Percentiles rank a stretch among this genome's conserved stretches.
Conservation (phyloP, 2,113 vertebrate species). For the Lycaon pictus region DNA sequence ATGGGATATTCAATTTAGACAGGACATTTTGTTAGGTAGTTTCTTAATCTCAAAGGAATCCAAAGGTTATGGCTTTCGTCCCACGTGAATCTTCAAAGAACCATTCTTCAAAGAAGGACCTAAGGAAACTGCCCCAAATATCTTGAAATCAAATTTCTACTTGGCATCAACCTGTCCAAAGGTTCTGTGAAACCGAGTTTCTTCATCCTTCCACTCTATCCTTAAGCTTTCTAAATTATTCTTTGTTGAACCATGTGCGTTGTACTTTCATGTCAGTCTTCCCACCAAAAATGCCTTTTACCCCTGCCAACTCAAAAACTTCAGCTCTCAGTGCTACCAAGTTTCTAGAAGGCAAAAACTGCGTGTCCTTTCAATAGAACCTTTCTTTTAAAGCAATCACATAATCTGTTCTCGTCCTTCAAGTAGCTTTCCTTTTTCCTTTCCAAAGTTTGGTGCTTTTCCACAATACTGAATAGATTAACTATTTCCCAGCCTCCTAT, state of each 20-base stretch:
- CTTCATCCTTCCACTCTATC: background rate
- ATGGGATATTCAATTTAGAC: background rate
- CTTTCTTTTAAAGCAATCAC: background rate
- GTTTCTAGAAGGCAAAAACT: background rate
- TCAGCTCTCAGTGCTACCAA: background rate
- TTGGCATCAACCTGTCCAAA: background rate
- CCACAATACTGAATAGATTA: background rate
- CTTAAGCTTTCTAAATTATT: background rate
- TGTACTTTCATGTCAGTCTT: background rate
- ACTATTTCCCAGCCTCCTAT: background rate
- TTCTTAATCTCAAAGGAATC: background rate
- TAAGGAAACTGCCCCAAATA: background rate
- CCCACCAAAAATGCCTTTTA: background rate
- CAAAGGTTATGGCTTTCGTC: background rate
- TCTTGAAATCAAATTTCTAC: background rate
- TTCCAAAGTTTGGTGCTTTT: background rate
- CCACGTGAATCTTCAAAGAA: background rate
- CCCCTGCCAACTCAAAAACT: background rate
- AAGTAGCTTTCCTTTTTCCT: background rate
- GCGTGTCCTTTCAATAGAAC: background rate
- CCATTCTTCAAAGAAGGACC: background rate
- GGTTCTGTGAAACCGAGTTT: background rate
- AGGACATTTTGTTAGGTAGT: background rate
- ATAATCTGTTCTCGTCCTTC: background rate
- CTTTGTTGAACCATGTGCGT: rapidly evolving